Evolutionary conservation across 2,113 vertebrate genomes (phyloP), one percentile per base, ranked within the genome.

Genomic region (Paratilapia polleni): DNA sequence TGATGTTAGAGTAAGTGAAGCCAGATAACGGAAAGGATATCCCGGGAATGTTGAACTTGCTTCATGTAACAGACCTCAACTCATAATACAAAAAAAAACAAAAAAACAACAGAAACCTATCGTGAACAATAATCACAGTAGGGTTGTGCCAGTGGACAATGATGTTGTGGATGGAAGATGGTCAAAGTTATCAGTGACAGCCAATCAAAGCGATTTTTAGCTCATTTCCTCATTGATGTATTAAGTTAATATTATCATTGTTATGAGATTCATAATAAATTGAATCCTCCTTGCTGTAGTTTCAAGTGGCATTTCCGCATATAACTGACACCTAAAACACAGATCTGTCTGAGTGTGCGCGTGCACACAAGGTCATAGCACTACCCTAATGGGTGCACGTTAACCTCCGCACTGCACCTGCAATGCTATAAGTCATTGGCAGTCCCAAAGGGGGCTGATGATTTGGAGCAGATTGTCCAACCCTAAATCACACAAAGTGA

Each of bases 111-210:
- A 66, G 1, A 34, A 66, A 15, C 14, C 5, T 5, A 26, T 68
- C 38, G 22, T 11, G 64, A 47, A 26, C 15, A 19, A 26, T 28
- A 28, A 52, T 22, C 34, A 41, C 34, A 43, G 38, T 1, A 0
- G 15, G 63, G 38, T n/a, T 24, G 36, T 2, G 15, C 17, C 2
- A 6, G 17, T 19, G 15, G 63, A 66, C 43, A n/a, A 66, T 43
- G 31, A 66, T 66, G 13, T 63, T 0, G 14, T 38, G 20, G 1
- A 22, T 41, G 0, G 0, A n/a, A n/a, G n/a, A n/a, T n/a, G n/a
- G n/a, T 0, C 61, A 63, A 63, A 38, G 31, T 63, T 38, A 63
- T 22, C 38, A 20, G 13, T 20, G 41, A 17, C 0, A 66, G 41
- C 63, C 24, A 66, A 66, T 66, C 36, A 6, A 15, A 11, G 41